phyloP scores from a whole-genome alignment of 1,140 invertebrate genomes.

The Varroa destructor region DNA sequence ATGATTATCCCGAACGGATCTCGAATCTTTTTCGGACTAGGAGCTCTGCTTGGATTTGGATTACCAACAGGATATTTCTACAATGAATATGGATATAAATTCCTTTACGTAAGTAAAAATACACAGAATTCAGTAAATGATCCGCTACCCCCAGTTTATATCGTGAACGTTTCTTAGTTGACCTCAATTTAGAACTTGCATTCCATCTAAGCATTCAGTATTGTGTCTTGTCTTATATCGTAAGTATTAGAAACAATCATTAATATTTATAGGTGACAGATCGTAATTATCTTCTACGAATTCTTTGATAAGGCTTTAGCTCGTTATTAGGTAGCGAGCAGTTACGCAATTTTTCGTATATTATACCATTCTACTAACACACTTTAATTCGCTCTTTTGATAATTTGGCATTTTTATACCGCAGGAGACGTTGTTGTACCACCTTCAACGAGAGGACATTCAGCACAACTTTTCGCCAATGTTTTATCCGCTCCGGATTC shows the following conservation, averaged over 20 bases:
- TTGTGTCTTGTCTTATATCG: too few relatives aligned
- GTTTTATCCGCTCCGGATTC: conserved; percentile 83
- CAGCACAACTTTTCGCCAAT: conserved; percentile 95
- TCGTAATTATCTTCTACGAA: too few relatives aligned
- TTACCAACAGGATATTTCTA: conserved; percentile 34
- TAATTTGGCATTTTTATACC: conserved; percentile 40
- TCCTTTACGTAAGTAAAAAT: conserved; percentile 35
- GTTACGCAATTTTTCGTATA: too few relatives aligned
- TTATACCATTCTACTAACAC: too few relatives aligned
- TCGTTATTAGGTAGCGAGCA: too few relatives aligned
- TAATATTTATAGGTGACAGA: too few relatives aligned
- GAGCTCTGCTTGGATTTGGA: conserved; percentile 30
- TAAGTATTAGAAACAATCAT: too few relatives aligned
- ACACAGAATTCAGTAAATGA: background rate
- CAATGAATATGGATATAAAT: conserved; percentile 31
- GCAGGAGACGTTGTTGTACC: conserved; percentile 84
- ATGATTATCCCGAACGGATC: conserved; percentile 10
- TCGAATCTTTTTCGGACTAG: conserved; percentile 3
- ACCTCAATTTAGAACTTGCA: too few relatives aligned
- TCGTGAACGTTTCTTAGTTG: too few relatives aligned
- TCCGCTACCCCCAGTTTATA: background rate
- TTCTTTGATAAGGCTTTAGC: too few relatives aligned
- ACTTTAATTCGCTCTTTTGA: too few relatives aligned
- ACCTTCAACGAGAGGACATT: conserved; percentile 70
- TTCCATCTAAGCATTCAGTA: too few relatives aligned